Evolutionary conservation across 2,113 vertebrate genomes (phyloP), one percentile per base, ranked within the genome.

Genomic region (Ictidomys tridecemlineatus): DNA sequence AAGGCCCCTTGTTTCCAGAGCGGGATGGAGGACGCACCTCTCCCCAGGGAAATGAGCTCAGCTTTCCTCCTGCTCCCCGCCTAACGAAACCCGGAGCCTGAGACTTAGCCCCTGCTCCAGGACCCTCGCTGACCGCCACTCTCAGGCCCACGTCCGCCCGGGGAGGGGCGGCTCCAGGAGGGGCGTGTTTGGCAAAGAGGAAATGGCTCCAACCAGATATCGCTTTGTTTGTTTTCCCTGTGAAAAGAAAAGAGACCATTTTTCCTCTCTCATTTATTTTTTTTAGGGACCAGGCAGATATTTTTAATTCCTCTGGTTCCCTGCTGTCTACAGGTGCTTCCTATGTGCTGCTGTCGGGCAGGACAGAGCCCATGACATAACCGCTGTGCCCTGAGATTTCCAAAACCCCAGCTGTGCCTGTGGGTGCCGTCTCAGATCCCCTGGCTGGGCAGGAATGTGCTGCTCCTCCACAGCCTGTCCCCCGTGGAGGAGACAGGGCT

Each of bases 281-380:
- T 97, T 93, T 56, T 26, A 37, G 89, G 85, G 76, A 37, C 34
- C 39, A 6, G 79, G 92, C 91, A 82, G 93, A 94, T 97, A 97
- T 96, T 97, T 98, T 96, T 96, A 97, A 94, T 91, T 78, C 91
- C 85, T 79, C 74, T 0, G 56, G 84, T 26, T 97, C 97, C 97
- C 97, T 72, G 94, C 74, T 32, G 74, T 93, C 79, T 73, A 32
- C 97, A 97, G 96, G 94, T 96, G 96, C 96, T 98, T 98, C 97
- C 98, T 97, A 63, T 37, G 73, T 32, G 34, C 48, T 28, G 24
- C 97, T 34, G 10, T 91, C 22, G 24, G 91, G 39, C 93, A 82
- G 45, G 51, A 37, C 92, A 56, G 80, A 80, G 63, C 32, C n/a
- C 20, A 1, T 84, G 91, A 89, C 89, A n/a, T 58, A 28, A 58